phyloP scores from a whole-genome alignment of 2,888 invertebrate genomes.

The Dolomedes plantarius region DNA sequence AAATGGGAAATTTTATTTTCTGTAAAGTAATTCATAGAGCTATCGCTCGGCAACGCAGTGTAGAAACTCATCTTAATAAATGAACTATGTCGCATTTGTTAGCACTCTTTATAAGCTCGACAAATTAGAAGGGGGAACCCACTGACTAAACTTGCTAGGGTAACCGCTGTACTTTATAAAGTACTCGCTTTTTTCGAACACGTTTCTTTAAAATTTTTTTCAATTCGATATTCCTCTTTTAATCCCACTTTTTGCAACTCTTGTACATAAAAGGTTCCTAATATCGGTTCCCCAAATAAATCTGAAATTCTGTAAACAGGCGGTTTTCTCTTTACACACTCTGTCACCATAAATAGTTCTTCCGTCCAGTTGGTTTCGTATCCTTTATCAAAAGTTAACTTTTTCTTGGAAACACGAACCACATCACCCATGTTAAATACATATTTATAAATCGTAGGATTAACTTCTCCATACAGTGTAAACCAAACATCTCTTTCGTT shows the following conservation, averaged over 20 bases:
- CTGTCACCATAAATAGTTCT: slow-evolving; percentile 26
- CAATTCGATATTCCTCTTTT: slow-evolving; percentile 2
- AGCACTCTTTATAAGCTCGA: slow-evolving; percentile 21
- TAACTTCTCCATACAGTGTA: too few species aligned
- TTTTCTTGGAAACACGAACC: too few species aligned
- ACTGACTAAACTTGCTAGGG: slow-evolving; percentile 16
- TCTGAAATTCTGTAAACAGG: slow-evolving; percentile 18
- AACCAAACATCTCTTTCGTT: too few species aligned
- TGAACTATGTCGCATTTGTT: neutral
- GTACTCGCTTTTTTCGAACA: too few species aligned
- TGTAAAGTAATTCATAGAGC: slow-evolving; percentile 15
- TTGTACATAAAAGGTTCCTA: slow-evolving; percentile 30
- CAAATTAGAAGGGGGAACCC: too few species aligned
- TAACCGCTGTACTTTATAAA: slow-evolving; percentile 22
- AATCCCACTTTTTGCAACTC: slow-evolving; percentile 39
- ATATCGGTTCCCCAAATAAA: slow-evolving; percentile 12
- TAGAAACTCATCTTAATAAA: slow-evolving; percentile 22
- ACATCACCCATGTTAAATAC: neutral
- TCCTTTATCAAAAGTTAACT: too few species aligned
- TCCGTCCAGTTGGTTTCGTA: too few species aligned
- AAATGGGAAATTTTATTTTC: slow-evolving; percentile 42
- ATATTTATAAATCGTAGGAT: neutral
- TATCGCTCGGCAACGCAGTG: too few species aligned
- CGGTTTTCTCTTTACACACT: slow-evolving; percentile 7
- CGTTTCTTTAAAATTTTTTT: slow-evolving; percentile 30